Base-by-base conservation (phyloP, 35 echinoderm and acorn worm species). In the Heliocidaris erythrogramma region DNA sequence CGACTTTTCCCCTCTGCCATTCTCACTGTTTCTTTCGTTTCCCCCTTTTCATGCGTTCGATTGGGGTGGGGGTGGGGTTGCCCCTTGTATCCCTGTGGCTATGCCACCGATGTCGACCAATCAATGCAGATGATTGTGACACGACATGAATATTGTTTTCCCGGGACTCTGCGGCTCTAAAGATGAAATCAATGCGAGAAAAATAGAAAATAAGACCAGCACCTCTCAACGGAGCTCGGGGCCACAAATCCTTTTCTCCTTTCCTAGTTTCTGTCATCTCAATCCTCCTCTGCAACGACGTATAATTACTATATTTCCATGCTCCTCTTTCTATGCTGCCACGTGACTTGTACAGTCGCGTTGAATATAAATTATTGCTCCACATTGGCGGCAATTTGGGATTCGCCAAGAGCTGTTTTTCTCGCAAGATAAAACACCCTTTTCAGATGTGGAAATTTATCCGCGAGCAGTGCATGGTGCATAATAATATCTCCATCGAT, bases 291-390 rank as follows among this genome's bases (percentile, higher is more conserved):
- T 27, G 65, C 65, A 78, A 7, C 0, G 35, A 42, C 65, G 65
- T 78, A 78, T 78, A 78, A 78, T 78, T 78, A 78, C 65, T 78
- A 78, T 78, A 3, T 42, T 78, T 78, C 65, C 65, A 24, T 24
- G 65, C 65, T 27, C 65, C 18, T 78, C 65, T 78, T 21, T n/a
- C 65, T 78, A 7, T 18, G 65, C 65, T 78, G 65, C 65, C 65
- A 78, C 21, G 21, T 78, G 65, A 78, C 65, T 78, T 78, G 21
- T 18, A 78, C 18, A 78, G 65, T 78, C 65, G 65, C 65, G n/a
- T 78, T 78, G 65, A 17, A n/a, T 78, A 78, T 78, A 78, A 78
- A 78, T 78, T 78, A 78, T 78, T 78, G 65, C 65, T 24, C 65
- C 65, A 78, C 27, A 78, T 78, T 78, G 65, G 65, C 65, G 65